Evolutionary conservation across 2,797 vertebrate genomes (phyloP), one percentile per base, ranked within the genome.

Genomic region (Phataginus tetradactyla): DNA sequence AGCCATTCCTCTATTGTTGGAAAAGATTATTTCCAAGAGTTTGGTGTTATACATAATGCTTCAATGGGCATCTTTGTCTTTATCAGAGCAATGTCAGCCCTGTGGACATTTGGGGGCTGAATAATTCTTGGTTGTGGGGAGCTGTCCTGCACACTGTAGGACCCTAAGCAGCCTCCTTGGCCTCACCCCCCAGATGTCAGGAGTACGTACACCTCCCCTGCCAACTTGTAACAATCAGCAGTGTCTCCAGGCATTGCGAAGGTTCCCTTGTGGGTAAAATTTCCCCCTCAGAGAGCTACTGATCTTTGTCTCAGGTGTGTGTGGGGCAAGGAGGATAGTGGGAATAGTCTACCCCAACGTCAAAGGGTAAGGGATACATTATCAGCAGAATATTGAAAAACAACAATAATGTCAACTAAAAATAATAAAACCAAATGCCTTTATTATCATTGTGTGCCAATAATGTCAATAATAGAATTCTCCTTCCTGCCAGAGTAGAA

Each of bases 21-120:
- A 79, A 55, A 86, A 83, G 42, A 83, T 61, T 29, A 86, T 93
- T 94, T 90, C 84, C 57, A 93, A 90, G 51, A 61, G 84, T 21
- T 93, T 79, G 42, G 10, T 55, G 7, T 90, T 66, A 63, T 39
- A 49, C 91, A 61, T 81, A 91, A 68, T 81, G 37, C 53, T 69
- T 84, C 69, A 20, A 0, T 59, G 79, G 81, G n/a, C 61, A 79
- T 21, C 3, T 84, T 86, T 34, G 37, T 63, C 69, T 71, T 0
- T 8, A 27, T 66, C 59, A 20, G 7, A 15, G 7, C 45, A 78
- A 13, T 34, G 74, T 91, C 49, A 51, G 10, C 75, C 15, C 25
- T 39, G 0, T 14, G 78, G 57, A 66, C 39, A 59, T 86, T 51
- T 37, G 10, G 49, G 49, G 37, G 14, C 84, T 78, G 42, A 21